A percentile compares a stretch with the other conserved stretches of the same genome.
These are phyloP conservation scores for Hipparchia sbordonii DNA, from an alignment of 2,888 invertebrate species.

Conservation along the genomic window DNA sequence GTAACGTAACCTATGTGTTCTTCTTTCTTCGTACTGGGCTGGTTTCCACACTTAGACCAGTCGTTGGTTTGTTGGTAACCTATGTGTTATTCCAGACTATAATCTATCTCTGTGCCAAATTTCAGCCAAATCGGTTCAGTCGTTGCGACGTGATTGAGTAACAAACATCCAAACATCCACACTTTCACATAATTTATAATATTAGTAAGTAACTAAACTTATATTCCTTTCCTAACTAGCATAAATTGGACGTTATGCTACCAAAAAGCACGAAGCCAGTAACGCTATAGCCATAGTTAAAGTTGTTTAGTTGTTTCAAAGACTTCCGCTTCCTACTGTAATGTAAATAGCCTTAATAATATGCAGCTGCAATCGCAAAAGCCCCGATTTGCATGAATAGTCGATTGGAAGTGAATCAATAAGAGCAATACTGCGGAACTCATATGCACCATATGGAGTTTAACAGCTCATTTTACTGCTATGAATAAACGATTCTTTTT, in stretches of 20 bases:
- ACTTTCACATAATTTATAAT: too few relatives aligned
- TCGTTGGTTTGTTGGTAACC: too few relatives aligned
- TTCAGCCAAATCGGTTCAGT: too few relatives aligned
- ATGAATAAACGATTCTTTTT: neutral
- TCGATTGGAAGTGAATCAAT: constrained; percentile 42
- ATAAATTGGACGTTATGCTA: neutral
- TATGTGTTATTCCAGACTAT: too few relatives aligned
- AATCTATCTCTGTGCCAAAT: too few relatives aligned
- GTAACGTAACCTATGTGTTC: too few relatives aligned
- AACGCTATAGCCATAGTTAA: neutral
- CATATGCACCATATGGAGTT: neutral
- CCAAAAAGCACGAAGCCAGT: neutral
- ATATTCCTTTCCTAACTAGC: neutral
- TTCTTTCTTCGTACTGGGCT: too few relatives aligned
- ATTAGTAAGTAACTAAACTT: too few relatives aligned
- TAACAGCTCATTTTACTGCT: constrained; percentile 2
- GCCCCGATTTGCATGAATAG: constrained; percentile 42
- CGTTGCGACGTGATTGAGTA: too few relatives aligned
- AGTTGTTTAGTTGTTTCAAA: constrained; percentile 8
- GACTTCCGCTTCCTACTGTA: constrained; percentile 20
- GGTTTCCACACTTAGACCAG: too few relatives aligned
- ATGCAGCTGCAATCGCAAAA: constrained; percentile 37
- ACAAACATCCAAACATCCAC: too few relatives aligned
- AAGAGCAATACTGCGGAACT: constrained; percentile 22
- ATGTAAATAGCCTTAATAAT: constrained; percentile 31